Conservation (phyloP, 2,797 vertebrate species). For the Dallia pectoralis region DNA sequence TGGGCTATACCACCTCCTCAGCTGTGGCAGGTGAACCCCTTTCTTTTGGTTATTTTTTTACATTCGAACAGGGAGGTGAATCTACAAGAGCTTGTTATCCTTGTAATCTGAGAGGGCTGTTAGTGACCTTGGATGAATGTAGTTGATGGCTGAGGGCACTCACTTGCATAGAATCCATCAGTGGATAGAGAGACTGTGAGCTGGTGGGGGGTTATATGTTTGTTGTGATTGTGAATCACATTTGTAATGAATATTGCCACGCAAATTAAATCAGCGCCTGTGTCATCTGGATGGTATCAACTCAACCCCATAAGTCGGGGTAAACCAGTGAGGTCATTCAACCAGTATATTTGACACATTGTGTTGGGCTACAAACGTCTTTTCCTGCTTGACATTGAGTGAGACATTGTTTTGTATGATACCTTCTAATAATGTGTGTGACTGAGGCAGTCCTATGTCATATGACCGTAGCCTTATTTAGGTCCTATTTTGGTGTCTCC, state of each 20-base stretch:
- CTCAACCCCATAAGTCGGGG: background rate
- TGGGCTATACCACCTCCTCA: background rate
- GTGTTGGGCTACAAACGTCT: background rate
- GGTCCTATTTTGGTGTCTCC: constrained; percentile 47
- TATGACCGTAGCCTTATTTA: background rate
- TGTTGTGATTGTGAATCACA: background rate
- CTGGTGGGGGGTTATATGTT: background rate
- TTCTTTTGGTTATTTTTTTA: constrained; percentile 29
- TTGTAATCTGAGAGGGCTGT: constrained; percentile 21
- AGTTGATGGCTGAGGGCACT: constrained; percentile 54
- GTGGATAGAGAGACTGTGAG: background rate
- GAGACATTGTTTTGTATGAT: background rate
- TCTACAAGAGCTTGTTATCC: constrained; percentile 1
- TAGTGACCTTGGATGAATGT: constrained; percentile 65
- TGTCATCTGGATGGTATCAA: background rate
- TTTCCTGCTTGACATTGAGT: background rate
- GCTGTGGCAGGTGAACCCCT: background rate
- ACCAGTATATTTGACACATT: background rate
- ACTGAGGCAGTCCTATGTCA: background rate
- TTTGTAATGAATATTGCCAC: constrained; percentile 27
- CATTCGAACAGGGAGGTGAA: constrained; percentile 29
- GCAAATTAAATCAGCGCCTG: background rate
- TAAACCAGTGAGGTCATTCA: background rate
- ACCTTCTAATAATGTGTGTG: background rate
- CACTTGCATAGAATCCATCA: constrained; percentile 48